These are phyloP conservation scores for Chrysotoxum bicinctum DNA, from an alignment of 2,888 invertebrate genomes.

Conservation along the genomic window DNA sequence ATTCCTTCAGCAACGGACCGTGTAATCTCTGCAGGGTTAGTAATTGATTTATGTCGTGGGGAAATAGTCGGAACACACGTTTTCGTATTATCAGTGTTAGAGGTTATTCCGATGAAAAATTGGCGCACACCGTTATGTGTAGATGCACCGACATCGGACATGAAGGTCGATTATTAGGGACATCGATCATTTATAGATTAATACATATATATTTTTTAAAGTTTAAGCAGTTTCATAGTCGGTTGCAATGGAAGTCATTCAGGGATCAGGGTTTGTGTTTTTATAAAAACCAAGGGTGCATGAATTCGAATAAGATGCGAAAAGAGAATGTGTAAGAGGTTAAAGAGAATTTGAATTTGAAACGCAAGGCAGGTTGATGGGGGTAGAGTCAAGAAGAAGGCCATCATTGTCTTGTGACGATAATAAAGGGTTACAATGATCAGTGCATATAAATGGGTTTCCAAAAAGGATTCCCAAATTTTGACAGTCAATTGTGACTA, in stretches of 20 bases:
- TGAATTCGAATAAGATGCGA: no score
- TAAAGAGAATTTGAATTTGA: no score
- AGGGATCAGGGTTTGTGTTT: no score
- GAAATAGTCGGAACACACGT: conserved; percentile 67
- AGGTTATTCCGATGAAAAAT: conserved; percentile 66
- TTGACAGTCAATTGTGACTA: no score
- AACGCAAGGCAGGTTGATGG: no score
- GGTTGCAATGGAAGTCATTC: not conserved
- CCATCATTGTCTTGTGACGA: no score
- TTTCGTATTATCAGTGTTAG: conserved; percentile 68
- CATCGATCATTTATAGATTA: conserved; percentile 42
- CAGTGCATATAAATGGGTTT: no score
- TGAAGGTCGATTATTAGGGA: conserved; percentile 57
- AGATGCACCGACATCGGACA: conserved; percentile 26
- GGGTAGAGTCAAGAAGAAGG: no score
- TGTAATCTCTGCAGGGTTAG: conserved; percentile 69
- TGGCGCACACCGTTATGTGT: conserved; percentile 54
- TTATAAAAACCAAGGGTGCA: no score
- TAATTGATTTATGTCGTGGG: conserved; percentile 69
- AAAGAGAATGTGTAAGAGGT: no score
- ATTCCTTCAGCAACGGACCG: conserved; percentile 32
- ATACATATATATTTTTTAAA: not conserved
- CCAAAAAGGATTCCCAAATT: no score
- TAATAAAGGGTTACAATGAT: no score
- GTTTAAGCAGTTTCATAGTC: not conserved